Evolutionary conservation across 2,797 vertebrate genomes (phyloP).

Genomic region (Pipistrellus pipistrellus): DNA sequence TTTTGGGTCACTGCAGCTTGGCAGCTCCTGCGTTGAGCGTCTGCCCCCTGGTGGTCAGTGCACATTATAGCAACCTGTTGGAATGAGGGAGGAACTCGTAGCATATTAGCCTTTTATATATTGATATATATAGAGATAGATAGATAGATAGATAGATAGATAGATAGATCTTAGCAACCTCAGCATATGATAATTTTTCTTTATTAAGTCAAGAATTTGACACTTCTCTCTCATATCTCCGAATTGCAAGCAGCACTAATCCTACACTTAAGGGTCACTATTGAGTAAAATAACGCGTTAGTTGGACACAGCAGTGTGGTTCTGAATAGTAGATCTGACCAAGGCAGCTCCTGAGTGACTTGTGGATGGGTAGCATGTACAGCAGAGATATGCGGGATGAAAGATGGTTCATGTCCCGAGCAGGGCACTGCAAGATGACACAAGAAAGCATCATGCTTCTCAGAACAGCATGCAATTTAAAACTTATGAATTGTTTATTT

Average conservation of each 20-base stretch:
- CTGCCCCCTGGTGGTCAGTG: no score
- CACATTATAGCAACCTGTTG: no score
- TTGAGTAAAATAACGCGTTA: background rate
- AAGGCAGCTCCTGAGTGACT: background rate
- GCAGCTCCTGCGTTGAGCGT: no score
- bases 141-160: no score
- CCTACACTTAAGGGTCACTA: background rate
- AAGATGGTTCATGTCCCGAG: background rate
- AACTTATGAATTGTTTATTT: background rate
- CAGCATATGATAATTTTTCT: background rate
- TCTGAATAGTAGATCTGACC: background rate
- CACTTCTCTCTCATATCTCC: background rate
- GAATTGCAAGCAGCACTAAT: background rate
- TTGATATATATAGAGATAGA: no score
- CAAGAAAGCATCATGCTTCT: background rate
- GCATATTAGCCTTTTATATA: no score
- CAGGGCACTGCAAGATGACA: background rate
- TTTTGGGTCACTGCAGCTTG: no score
- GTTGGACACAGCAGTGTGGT: background rate
- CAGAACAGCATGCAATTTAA: background rate
- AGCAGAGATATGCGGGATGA: background rate
- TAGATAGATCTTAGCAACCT: background rate
- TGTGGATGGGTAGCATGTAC: no score
- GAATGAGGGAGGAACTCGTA: no score
- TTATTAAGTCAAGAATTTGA: background rate